Evolutionary conservation across 2,888 invertebrate species (phyloP), one percentile per base, ranked within the genome.

Genomic region (Petrolisthes manimaculis): DNA sequence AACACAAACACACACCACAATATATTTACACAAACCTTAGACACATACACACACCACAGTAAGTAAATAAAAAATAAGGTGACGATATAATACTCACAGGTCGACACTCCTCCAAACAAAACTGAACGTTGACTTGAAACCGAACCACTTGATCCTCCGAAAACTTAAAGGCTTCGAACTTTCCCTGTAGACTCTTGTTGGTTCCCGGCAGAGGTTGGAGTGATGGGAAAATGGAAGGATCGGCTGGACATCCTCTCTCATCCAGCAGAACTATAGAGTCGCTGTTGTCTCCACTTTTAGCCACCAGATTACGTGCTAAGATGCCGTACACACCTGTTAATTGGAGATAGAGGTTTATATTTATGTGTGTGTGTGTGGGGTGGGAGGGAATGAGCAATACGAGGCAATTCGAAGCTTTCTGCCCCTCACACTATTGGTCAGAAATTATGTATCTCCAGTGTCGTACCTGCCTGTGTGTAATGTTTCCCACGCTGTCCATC

Each of bases 91-190:
- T 37, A 86, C 93, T 93, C 92, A 96, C 96, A 92, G 95, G 94
- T 37, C 94, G 94, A 92, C 97, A 97, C 90, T 94, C 94, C 2
- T 94, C 93, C n/a, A 95, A 94, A 92, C 97, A 97, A 93, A 97
- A 97, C 91, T 96, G 95, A 14, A 97, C 95, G 93, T 96, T 95
- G 2, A 97, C 95, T 92, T 96, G 95, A 92, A 97, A 97, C 90
- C 96, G 94, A 0, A 97, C 96, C 6, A 96, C 94, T 56, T 96
- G 95, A n/a, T 97, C 96, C 14, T 96, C 95, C 0, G 96, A 96
- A 93, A 97, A 97, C 91, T 97, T 96, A 93, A 97, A 97, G 0
- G 97, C 97, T 92, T 96, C 95, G 93, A 97, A 97, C 94, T 92
- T 91, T 5, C 92, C 93, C 89, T 92, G 91, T 8, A 93, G 90